A percentile compares a stretch with the other conserved stretches of the same genome.
phyloP scores from a whole-genome alignment of 1,140 invertebrate genomes.

The Ctenoplectra terminalis region DNA sequence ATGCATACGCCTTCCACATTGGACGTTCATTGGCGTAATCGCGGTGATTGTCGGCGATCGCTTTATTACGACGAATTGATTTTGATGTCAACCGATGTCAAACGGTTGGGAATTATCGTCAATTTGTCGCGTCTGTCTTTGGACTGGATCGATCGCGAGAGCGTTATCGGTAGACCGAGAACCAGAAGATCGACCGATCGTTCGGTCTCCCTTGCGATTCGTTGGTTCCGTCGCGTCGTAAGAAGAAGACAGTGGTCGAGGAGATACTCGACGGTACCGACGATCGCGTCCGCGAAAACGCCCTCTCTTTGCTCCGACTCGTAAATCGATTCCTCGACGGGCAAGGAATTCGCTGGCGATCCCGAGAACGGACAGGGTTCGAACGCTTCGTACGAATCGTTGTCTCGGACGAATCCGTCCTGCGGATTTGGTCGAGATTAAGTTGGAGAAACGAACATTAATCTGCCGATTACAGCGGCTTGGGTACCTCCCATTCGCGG shows the following conservation, averaged over 20 bases:
- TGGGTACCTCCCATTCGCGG: constrained; percentile 80
- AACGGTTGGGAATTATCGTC: constrained; percentile 79
- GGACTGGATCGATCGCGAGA: constrained; percentile 52
- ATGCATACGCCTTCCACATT: constrained; percentile 70
- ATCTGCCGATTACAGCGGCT: constrained; percentile 82
- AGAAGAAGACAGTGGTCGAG: not conserved
- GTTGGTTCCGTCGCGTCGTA: too few relatives aligned
- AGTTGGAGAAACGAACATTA: constrained; percentile 77
- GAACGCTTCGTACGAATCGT: constrained; percentile 27
- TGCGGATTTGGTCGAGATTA: constrained; percentile 58
- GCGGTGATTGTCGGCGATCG: constrained; percentile 79
- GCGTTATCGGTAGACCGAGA: constrained; percentile 11
- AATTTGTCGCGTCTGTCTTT: constrained; percentile 75
- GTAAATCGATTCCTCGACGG: constrained; percentile 54
- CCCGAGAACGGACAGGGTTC: not conserved
- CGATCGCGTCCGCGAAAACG: too few relatives aligned
- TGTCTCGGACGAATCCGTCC: too few relatives aligned
- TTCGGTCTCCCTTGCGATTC: not conserved
- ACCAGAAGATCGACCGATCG: not conserved
- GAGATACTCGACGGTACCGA: too few relatives aligned
- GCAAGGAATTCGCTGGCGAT: constrained; percentile 27
- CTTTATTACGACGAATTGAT: constrained; percentile 82
- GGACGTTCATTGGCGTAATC: constrained; percentile 79
- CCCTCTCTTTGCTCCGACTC: not conserved
- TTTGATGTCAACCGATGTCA: constrained; percentile 82